A percentile compares a stretch with the other conserved stretches of the same genome.
These are phyloP conservation scores for Drosophila bocqueti DNA, from an alignment of 1,140 invertebrate genomes.

Conservation along the genomic window DNA sequence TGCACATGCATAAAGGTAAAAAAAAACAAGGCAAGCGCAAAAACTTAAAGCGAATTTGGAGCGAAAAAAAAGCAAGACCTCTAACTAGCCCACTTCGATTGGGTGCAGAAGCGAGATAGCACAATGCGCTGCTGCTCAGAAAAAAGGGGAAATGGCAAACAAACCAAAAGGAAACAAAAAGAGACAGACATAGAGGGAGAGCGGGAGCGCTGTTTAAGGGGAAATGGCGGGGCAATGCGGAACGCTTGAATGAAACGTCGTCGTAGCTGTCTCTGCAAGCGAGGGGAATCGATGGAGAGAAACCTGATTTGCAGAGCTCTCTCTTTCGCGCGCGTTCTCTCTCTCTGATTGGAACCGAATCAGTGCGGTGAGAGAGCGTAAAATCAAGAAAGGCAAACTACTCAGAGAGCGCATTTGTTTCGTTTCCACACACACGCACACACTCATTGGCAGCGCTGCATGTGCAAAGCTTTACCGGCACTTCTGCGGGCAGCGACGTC, in stretches of 20 bases:
- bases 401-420: conserved; percentile 10
- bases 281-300: conserved; percentile 44
- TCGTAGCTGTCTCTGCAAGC: conserved; percentile 51
- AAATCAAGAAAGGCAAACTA: conserved; percentile 10
- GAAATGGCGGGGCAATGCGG: conserved; percentile 38
- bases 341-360: conserved; percentile 33
- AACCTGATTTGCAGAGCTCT: conserved; percentile 43
- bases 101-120: conserved; percentile 61
- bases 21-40: conserved; percentile 28
- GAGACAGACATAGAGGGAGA: conserved; percentile 21
- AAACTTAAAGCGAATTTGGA: conserved; percentile 29
- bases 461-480: conserved; percentile 62
- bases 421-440: background rate
- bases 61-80: conserved; percentile 25
- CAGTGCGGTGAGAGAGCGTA: conserved; percentile 2
- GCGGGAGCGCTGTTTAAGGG: conserved; percentile 24
- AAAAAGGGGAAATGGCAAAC: conserved; percentile 38
- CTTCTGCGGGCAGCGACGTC: conserved; percentile 22
- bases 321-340: conserved; percentile 5
- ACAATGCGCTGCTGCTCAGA: conserved; percentile 29
- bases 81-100: conserved; percentile 61
- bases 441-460: conserved; percentile 32
- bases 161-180: conserved; percentile 20
- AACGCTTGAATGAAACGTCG: conserved; percentile 25
- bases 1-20: conserved; percentile 15